Base-by-base conservation (phyloP, 2,113 vertebrate species). In the Azemiops feae region DNA sequence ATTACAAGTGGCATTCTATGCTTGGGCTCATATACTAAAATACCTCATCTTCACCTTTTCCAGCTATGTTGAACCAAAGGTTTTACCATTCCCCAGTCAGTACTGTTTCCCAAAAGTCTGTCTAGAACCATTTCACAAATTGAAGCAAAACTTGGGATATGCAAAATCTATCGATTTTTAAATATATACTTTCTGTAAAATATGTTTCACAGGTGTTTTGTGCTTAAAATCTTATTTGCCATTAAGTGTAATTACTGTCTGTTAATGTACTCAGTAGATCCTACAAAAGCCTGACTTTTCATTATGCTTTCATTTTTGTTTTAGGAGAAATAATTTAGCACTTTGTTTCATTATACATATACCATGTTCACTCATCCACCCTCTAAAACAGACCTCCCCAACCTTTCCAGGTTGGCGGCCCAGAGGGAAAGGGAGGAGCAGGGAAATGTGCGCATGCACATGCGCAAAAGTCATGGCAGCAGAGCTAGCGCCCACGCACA, bases 161-260 rank as follows among this genome's bases (percentile, higher is more conserved):
- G 57, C 23, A 89, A 5, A 0, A 0, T 0, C 18, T 89, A 4
- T 11, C 57, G 81, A 0, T 0, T 0, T 3, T 0, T 1, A 0
- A 93, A 87, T 90, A 3, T 0, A 47, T 8, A 43, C 6, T 6
- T 60, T n/a, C 55, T 54, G 30, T 45, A 23, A 27, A 90, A 87
- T n/a, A 8, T 52, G 2, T 0, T 3, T 0, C 0, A 45, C 18
- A 4, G 47, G 0, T 39, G 22, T 81, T 81, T 81, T 43, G 74
- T 81, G 74, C 34, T 58, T 53, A 25, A 34, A 43, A 34, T 39
- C 27, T 69, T 23, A 39, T 8, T 60, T 87, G 22, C 45, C n/a
- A 14, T 55, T 53, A 34, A 87, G 39, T 60, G 47, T 18, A 52
- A 64, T 30, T n/a, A 5, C 6, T 25, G 6, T 58, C 14, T 90